Conservation (phyloP, 37 sponge, comb jelly and placozoan genomes). For the Haliclona indistincta region DNA sequence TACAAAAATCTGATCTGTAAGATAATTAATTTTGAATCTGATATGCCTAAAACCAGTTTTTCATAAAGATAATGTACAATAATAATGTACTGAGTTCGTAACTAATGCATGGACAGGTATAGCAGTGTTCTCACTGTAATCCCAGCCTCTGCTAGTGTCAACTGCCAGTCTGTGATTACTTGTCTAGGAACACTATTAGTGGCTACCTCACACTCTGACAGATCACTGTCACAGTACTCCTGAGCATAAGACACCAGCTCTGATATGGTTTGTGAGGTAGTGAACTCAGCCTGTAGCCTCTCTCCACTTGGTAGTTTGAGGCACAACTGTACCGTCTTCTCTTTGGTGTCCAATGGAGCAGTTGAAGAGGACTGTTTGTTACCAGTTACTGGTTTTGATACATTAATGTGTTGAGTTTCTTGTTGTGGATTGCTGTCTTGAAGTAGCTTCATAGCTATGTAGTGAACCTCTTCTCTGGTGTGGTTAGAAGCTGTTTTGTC, state of each 20-base stretch:
- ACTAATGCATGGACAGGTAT: neutral
- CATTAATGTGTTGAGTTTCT: neutral
- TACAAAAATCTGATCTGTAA: no score
- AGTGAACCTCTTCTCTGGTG: no score
- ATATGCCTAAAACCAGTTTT: no score
- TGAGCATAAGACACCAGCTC: neutral
- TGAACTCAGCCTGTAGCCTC: neutral
- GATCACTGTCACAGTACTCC: neutral
- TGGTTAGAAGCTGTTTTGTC: neutral
- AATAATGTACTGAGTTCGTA: no score
- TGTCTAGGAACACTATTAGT: neutral
- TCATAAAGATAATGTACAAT: no score
- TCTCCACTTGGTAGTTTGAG: slow-evolving; percentile 7
- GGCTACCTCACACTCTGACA: neutral
- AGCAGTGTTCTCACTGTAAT: neutral
- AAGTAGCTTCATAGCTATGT: neutral
- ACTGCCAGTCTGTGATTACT: neutral
- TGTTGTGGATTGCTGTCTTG: neutral
- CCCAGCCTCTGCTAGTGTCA: neutral
- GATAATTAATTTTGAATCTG: no score
- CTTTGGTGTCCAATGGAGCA: neutral
- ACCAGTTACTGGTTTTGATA: neutral
- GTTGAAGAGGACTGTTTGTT: neutral
- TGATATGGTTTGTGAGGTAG: neutral
- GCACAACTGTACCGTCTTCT: neutral